A percentile compares a stretch with the other conserved stretches of the same genome.
phyloP scores from a whole-genome alignment of 2,113 vertebrate species.

The Otis tarda region DNA sequence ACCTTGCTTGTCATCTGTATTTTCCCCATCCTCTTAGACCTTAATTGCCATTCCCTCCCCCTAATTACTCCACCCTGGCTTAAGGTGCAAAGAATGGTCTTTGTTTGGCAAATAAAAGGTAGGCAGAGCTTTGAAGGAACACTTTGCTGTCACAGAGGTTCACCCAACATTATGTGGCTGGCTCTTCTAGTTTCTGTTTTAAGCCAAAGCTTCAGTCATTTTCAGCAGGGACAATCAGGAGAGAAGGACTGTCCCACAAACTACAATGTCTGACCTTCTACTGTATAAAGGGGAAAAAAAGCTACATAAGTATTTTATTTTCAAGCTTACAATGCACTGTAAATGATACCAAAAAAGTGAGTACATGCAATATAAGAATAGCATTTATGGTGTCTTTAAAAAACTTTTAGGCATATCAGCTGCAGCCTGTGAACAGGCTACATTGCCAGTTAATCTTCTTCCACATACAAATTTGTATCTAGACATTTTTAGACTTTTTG shows the following conservation, averaged over 20 bases:
- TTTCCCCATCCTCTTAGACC: constrained; percentile 36
- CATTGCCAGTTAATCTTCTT: not conserved
- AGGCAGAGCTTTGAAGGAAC: constrained; percentile 12
- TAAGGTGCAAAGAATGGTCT: constrained; percentile 27
- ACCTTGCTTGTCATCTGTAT: not conserved
- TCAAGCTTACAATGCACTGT: not conserved
- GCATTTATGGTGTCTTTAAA: not conserved
- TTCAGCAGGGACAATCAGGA: not conserved
- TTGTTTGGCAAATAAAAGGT: constrained; percentile 38
- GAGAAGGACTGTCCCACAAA: not conserved
- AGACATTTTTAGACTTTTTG: not conserved
- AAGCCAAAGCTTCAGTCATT: not conserved
- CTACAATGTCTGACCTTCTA: not conserved
- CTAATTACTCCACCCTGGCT: constrained; percentile 57
- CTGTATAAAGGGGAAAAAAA: not conserved
- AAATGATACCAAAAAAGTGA: not conserved
- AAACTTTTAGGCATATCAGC: not conserved
- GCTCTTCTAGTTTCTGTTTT: not conserved
- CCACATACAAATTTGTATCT: not conserved
- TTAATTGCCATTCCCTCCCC: constrained; percentile 35
- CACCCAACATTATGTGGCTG: not conserved
- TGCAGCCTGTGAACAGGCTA: not conserved
- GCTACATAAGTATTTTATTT: not conserved
- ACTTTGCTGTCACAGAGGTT: not conserved
- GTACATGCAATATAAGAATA: not conserved